phyloP scores from a whole-genome alignment of 2,797 vertebrate species.

The Sebastes flavidus region DNA sequence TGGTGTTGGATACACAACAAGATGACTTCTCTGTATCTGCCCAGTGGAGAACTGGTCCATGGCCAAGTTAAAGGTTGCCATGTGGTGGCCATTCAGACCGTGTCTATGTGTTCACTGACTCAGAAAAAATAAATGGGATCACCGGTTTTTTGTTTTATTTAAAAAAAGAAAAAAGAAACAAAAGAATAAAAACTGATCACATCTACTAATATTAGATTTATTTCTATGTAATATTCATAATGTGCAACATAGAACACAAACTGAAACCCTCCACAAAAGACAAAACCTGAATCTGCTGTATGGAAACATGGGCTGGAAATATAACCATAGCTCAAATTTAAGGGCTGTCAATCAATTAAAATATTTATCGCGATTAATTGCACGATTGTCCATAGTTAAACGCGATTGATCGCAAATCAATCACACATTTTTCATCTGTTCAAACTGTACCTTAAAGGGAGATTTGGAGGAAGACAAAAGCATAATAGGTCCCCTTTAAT shows the following conservation, averaged over 20 bases:
- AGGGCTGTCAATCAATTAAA: no score
- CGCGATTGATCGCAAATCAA: no score
- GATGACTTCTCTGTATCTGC: conserved; percentile 39
- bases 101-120: conserved; percentile 16
- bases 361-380: no score
- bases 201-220: no score
- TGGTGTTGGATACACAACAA: conserved; percentile 30
- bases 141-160: neutral
- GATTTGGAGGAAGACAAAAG: fast-evolving
- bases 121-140: conserved; percentile 13
- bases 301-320: neutral
- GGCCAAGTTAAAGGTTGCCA: conserved; percentile 32
- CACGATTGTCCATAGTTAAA: no score
- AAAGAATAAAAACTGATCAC: no score
- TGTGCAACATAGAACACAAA: neutral
- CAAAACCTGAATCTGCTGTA: neutral
- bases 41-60: conserved; percentile 9
- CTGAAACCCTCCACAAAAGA: neutral
- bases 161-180: no score
- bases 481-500: neutral
- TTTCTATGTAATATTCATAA: no score
- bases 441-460: no score
- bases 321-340: neutral
- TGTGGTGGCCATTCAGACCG: conserved; percentile 18
- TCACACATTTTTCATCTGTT: no score